These are phyloP conservation scores for Pangasius larnaudii DNA, from an alignment of 2,797 vertebrate genomes.

Conservation along the genomic window DNA sequence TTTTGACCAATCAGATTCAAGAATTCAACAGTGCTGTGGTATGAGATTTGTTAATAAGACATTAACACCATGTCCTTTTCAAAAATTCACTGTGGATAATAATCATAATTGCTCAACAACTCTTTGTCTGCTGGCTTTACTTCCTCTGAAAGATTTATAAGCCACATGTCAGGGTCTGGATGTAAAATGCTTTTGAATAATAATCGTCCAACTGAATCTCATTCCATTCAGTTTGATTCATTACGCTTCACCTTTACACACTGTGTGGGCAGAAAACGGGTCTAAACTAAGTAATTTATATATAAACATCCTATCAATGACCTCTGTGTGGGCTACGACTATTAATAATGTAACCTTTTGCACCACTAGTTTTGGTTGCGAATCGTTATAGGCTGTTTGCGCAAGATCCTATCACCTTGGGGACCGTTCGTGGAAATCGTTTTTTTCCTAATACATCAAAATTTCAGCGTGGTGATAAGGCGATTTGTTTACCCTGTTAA, in stretches of 20 bases:
- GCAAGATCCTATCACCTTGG: slow-evolving; percentile 49
- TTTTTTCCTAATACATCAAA: slow-evolving; percentile 37
- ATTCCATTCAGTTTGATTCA: slow-evolving; percentile 22
- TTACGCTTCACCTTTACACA: slow-evolving; percentile 36
- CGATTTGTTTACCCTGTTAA: slow-evolving; percentile 48
- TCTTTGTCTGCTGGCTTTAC: background rate
- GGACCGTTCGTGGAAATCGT: slow-evolving; percentile 41
- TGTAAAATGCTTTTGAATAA: slow-evolving; percentile 26
- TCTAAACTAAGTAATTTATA: slow-evolving; percentile 41
- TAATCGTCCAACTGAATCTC: slow-evolving; percentile 12
- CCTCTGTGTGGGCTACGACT: slow-evolving; percentile 13
- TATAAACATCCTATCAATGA: slow-evolving; percentile 41
- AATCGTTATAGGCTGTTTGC: slow-evolving; percentile 43
- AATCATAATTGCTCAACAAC: background rate
- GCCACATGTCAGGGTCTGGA: background rate
- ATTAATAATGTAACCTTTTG: slow-evolving; percentile 48
- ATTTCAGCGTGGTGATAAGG: slow-evolving; percentile 47
- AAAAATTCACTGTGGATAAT: background rate
- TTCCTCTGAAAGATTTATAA: slow-evolving; percentile 23
- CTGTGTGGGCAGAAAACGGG: slow-evolving; percentile 41
- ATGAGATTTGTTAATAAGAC: background rate
- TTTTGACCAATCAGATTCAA: background rate
- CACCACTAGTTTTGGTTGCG: slow-evolving; percentile 21
- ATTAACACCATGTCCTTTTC: background rate
- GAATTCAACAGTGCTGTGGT: background rate